Base-by-base conservation (phyloP, 2,797 vertebrate genomes). In the Rhinophrynus dorsalis region DNA sequence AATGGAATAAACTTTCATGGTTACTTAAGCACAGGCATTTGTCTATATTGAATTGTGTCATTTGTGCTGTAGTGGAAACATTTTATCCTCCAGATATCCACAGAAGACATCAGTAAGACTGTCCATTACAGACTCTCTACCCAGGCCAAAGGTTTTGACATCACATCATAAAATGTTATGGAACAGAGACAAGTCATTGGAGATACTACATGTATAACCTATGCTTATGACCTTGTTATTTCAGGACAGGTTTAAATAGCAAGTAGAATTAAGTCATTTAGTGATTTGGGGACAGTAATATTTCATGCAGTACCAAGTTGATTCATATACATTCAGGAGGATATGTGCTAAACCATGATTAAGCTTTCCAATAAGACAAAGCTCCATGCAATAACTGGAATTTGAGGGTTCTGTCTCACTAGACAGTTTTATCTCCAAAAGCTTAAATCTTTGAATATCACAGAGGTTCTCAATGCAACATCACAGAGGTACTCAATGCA, bases 1-100 rank as follows among this genome's bases (percentile, higher is more conserved):
- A 68, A 50, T 55, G 29, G 71, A 79, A 85, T 80, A 77, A 86
- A 80, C 73, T 80, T 81, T 81, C 75, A 84, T 84, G 81, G 75
- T 78, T 78, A 73, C 76, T 75, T 76, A 32, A 67, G 64, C 59
- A 64, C 65, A 67, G 67, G 51, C 78, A 77, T 64, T 77, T 77
- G 62, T 42, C 65, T 38, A 32, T 50, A 62, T 74, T 79, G 65
- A 67, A 60, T 60, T 52, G 45, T 60, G 55, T 54, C 70, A 64
- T 60, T 58, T 60, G 62, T 54, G 55, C 50, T 73, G 61, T 42
- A 52, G 58, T 62, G 61, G 54, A 72, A 65, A 58, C 54, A 65
- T 65, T 72, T 48, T 35, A 65, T 72, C 52, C 54, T 30, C 21
- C 10, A 65, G 61, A 50, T 72, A 72, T 65, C 26, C 54, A 55